phyloP scores from a whole-genome alignment of 2,113 vertebrate genomes.

The Sinocyclocheilus anophthalmus region DNA sequence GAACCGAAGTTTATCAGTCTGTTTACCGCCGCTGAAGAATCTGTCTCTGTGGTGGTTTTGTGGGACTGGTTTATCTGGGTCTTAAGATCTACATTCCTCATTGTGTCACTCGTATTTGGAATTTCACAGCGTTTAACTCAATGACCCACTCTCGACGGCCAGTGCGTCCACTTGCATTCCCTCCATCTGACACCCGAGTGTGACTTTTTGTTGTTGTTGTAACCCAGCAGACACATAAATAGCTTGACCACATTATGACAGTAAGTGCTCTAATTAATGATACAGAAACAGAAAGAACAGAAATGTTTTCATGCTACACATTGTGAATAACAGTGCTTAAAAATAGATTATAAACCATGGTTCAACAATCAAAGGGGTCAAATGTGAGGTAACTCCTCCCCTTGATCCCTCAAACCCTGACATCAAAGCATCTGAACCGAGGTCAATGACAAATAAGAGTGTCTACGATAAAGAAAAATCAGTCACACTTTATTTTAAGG shows the following conservation, averaged over 20 bases:
- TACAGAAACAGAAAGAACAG: constrained; percentile 20
- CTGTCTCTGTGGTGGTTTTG: constrained; percentile 40
- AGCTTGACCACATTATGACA: constrained; percentile 29
- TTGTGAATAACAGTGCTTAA: neutral
- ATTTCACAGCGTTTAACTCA: constrained; percentile 58
- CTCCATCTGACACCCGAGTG: constrained; percentile 15
- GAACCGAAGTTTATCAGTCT: constrained; percentile 20
- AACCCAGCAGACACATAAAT: constrained; percentile 34
- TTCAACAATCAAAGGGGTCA: constrained; percentile 17
- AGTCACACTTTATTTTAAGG: no score
- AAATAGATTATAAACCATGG: constrained; percentile 9
- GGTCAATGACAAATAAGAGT: neutral
- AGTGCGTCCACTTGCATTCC: neutral
- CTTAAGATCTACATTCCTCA: constrained; percentile 41
- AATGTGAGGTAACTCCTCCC: neutral
- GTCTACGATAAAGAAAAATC: neutral
- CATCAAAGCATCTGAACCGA: constrained; percentile 41
- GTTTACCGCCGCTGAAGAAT: constrained; percentile 36
- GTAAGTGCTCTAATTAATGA: constrained; percentile 25
- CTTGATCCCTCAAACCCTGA: no score
- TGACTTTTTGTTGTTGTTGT: constrained; percentile 28
- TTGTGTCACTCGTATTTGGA: constrained; percentile 64
- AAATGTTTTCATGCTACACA: constrained; percentile 17
- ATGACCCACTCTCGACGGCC: neutral
- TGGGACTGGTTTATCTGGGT: constrained; percentile 43